These are phyloP conservation scores for Stegophylla sp. DNA, from an alignment of 2,888 invertebrate genomes.

Conservation along the genomic window DNA sequence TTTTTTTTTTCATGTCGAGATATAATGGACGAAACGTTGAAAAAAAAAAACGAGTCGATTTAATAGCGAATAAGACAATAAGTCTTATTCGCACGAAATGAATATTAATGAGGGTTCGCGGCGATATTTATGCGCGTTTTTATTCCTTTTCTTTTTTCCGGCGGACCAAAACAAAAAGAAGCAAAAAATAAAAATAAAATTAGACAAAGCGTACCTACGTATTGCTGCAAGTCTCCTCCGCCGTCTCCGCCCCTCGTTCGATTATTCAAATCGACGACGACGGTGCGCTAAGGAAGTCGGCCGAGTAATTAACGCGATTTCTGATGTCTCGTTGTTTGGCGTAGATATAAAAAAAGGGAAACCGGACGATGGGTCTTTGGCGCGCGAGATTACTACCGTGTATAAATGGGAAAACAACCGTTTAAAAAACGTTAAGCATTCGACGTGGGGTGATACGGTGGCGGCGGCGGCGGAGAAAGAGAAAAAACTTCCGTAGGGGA, in stretches of 20 bases:
- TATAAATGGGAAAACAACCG: conserved; percentile 16
- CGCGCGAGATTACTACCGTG: background rate
- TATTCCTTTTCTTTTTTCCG: background rate
- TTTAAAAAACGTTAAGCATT: conserved; percentile 51
- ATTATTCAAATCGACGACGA: background rate
- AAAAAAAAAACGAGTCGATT: conserved; percentile 11
- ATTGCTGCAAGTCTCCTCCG: no score
- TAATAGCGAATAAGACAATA: conserved; percentile 35
- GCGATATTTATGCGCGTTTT: conserved; percentile 25
- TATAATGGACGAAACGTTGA: background rate
- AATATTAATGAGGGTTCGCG: conserved; percentile 47
- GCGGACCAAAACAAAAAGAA: conserved; percentile 7
- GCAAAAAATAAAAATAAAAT: no score
- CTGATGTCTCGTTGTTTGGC: conserved; percentile 44
- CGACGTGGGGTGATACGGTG: background rate
- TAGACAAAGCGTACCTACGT: conserved; percentile 41
- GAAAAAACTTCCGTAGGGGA: conserved; percentile 54
- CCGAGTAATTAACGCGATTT: conserved; percentile 44
- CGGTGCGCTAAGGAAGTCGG: background rate
- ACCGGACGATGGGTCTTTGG: conserved; percentile 22
- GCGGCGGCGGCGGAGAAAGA: background rate
- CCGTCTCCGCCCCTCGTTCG: background rate
- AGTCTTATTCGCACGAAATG: conserved; percentile 46
- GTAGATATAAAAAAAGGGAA: background rate
- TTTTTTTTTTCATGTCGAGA: no score